phyloP scores from a whole-genome alignment of 2,888 invertebrate species.

The Andricus quercusramuli region DNA sequence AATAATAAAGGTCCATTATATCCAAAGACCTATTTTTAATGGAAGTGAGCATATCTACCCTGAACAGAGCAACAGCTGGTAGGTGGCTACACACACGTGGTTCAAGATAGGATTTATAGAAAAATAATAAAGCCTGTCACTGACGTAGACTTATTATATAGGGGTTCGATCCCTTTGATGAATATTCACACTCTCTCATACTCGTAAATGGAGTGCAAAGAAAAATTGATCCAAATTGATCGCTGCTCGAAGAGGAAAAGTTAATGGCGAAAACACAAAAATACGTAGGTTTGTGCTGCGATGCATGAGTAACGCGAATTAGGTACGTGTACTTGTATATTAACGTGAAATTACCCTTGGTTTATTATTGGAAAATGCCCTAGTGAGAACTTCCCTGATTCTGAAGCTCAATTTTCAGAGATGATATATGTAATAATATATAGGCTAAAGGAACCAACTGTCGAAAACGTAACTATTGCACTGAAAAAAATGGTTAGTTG shows the following conservation, averaged over 20 bases:
- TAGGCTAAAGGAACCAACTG: neutral
- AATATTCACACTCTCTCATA: slow-evolving; percentile 22
- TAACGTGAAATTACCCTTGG: slow-evolving; percentile 24
- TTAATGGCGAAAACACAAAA: slow-evolving; percentile 25
- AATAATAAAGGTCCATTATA: slow-evolving; percentile 47
- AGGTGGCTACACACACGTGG: neutral
- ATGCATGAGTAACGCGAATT: slow-evolving; percentile 33
- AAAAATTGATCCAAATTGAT: slow-evolving; percentile 34
- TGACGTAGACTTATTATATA: slow-evolving; percentile 13
- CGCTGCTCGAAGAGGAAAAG: slow-evolving; percentile 30
- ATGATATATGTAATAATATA: neutral
- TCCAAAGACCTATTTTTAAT: slow-evolving; percentile 51
- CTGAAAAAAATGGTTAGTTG: too few species aligned
- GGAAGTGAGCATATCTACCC: slow-evolving; percentile 24
- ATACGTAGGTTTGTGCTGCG: slow-evolving; percentile 13
- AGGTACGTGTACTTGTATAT: slow-evolving; percentile 32
- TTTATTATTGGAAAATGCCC: slow-evolving; percentile 26
- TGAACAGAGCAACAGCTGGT: neutral
- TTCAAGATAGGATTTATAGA: slow-evolving; percentile 16
- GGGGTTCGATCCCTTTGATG: slow-evolving; percentile 30
- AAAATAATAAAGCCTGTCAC: slow-evolving; percentile 20
- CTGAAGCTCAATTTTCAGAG: slow-evolving; percentile 9
- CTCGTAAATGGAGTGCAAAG: slow-evolving; percentile 28
- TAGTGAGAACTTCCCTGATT: slow-evolving; percentile 11
- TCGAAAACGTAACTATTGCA: too few species aligned